Base-by-base conservation (phyloP, 2,888 invertebrate species). In the Punctoribates punctum region DNA sequence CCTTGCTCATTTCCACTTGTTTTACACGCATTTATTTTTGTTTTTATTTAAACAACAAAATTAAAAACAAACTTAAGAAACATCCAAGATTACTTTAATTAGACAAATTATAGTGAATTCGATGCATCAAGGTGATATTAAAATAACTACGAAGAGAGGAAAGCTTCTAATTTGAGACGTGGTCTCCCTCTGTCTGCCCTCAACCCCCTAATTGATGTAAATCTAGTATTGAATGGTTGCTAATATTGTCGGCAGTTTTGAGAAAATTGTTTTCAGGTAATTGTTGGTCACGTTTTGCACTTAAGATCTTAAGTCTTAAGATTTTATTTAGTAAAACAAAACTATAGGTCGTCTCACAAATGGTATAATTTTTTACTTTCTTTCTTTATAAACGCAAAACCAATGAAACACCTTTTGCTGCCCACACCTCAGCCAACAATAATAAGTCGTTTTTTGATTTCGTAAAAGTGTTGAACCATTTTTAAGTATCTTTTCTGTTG, bases 401-500 rank as follows among this genome's bases (percentile, higher is more conserved):
- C 67, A 38, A 67, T 34, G 67, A n/a, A 67, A 38, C 67, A 67
- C 67, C 67, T 38, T 20, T 42, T 67, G 13, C 34, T 57, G 27
- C 60, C 60, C 60, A 60, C 60, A 27, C 60, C 11, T 27, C 8
- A 54, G 20, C 20, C 13, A 17, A 17, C 38, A 67, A 8, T 67
- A 38, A 67, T 42, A 42, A 42, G 20, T 60, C 17, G 34, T 65
- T 67, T 65, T 67, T 67, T 17, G 20, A 60, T 27, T 23, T 29
- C 25, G 23, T 25, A 23, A 60, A 67, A 67, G 67, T 67, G 34
- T 67, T 67, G 67, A 67, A 34, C 67, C 67, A 29, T 67, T 67
- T 67, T 67, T 67, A 20, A 42, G 54, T 60, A 60, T 60, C 60
- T 25, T 60, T 57, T 57, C 20, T 9, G 54, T 51, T 6, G 51